Evolutionary conservation across 2,797 vertebrate species (phyloP).

Genomic region (Poeciliopsis gracilis): DNA sequence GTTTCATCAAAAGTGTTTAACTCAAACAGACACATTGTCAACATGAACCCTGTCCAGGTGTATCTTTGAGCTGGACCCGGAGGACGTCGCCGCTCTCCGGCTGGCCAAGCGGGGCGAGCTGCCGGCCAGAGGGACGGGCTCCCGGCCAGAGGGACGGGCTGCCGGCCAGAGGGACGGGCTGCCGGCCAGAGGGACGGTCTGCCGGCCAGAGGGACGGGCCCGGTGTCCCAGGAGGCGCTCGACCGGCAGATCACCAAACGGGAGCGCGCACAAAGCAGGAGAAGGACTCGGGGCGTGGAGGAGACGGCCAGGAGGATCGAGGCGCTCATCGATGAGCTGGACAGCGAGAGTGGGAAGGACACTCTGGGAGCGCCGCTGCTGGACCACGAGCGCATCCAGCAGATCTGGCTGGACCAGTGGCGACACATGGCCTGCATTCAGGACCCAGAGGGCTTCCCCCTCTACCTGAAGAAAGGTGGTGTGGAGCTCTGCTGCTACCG

Average conservation of each 20-base stretch:
- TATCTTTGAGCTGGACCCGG: too few relatives aligned
- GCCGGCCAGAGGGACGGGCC: not conserved
- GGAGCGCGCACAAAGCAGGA: not conserved
- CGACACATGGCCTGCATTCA: not conserved
- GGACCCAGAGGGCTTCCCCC: not conserved
- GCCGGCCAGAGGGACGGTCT: too few relatives aligned
- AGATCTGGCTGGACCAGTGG: not conserved
- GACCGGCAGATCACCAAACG: not conserved
- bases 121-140: too few relatives aligned
- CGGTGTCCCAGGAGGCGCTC: not conserved
- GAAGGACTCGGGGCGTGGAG: not conserved
- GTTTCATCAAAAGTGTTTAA: too few relatives aligned
- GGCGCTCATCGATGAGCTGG: not conserved
- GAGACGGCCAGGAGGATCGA: not conserved
- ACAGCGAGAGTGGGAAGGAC: not conserved
- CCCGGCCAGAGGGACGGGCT: too few relatives aligned
- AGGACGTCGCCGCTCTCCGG: too few relatives aligned
- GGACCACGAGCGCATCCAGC: too few relatives aligned
- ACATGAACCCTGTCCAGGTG: too few relatives aligned
- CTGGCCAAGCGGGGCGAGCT: too few relatives aligned
- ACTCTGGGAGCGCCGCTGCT: not conserved
- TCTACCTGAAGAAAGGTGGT: not conserved
- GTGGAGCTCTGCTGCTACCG: constrained; percentile 2
- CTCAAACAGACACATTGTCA: too few relatives aligned
- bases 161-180: too few relatives aligned